Conservation (phyloP, 1,140 invertebrate species). For the Sweltsa coloradensis region DNA sequence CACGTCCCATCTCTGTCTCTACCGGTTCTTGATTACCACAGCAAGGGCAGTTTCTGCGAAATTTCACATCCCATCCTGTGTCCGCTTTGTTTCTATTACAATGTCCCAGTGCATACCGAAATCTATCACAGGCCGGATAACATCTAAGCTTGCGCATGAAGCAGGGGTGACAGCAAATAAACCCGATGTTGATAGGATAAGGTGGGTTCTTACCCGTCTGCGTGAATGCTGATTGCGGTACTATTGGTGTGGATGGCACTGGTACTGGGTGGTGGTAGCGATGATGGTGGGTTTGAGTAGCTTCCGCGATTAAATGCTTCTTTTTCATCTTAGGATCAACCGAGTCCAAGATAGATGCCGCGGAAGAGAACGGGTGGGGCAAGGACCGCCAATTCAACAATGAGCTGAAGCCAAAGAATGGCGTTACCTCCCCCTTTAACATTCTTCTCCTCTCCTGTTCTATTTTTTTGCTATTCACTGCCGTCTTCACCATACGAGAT, state of each 20-base stretch:
- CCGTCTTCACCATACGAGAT: conserved; percentile 48
- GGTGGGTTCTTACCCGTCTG: conserved; percentile 15
- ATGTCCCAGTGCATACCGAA: no score
- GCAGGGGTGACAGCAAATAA: conserved; percentile 6
- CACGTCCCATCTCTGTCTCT: no score
- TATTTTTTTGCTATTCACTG: conserved; percentile 45
- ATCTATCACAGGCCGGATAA: no score
- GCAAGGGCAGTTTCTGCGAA: no score
- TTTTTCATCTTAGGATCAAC: conserved; percentile 12
- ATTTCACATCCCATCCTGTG: no score
- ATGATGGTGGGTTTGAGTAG: conserved; percentile 27
- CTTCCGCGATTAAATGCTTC: conserved; percentile 20
- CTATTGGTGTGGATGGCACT: conserved; percentile 35
- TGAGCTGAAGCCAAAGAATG: conserved; percentile 2
- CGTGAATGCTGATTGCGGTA: conserved; percentile 24
- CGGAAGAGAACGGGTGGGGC: conserved; percentile 1
- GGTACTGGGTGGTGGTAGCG: conserved; percentile 30
- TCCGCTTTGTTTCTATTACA: no score
- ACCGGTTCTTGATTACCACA: no score
- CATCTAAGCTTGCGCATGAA: background rate
- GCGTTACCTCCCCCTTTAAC: conserved; percentile 3
- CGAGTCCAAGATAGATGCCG: no score
- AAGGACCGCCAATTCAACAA: background rate
- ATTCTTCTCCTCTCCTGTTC: conserved; percentile 33
- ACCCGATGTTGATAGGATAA: conserved; percentile 4